Percentiles rank a stretch among this genome's conserved stretches.
Evolutionary conservation across 2,797 vertebrate genomes (phyloP).

Genomic region (Fringilla coelebs): DNA sequence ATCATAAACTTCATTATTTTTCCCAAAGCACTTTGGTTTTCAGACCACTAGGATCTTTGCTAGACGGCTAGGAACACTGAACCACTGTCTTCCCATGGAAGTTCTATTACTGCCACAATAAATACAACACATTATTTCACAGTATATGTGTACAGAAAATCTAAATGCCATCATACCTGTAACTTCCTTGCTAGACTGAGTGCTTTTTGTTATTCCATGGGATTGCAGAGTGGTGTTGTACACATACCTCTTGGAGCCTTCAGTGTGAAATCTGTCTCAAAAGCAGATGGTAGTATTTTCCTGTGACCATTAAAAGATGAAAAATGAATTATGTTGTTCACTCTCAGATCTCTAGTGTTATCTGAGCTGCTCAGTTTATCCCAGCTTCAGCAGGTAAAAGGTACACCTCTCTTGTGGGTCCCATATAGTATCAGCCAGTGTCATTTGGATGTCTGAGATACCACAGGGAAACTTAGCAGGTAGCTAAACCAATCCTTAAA

Average conservation of each 20-base stretch:
- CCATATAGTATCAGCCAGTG: not conserved
- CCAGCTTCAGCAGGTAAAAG: not conserved
- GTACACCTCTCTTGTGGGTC: not conserved
- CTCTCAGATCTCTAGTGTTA: not conserved
- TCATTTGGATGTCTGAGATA: not conserved
- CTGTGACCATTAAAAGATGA: not conserved
- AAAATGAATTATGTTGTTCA: not conserved
- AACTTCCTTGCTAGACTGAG: not conserved
- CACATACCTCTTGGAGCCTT: rapidly evolving
- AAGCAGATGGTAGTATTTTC: not conserved
- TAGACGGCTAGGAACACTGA: not conserved
- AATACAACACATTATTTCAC: not conserved
- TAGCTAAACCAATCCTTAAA: not conserved
- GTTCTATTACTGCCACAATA: not conserved
- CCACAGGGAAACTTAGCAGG: not conserved
- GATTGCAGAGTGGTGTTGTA: not conserved
- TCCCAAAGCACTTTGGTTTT: not conserved
- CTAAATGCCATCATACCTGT: not conserved
- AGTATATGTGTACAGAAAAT: not conserved
- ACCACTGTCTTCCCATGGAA: not conserved
- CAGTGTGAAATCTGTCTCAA: not conserved
- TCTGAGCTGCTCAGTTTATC: not conserved
- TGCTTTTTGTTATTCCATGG: not conserved
- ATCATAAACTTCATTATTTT: not conserved
- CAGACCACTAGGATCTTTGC: not conserved